phyloP scores from a whole-genome alignment of 1,140 invertebrate species.

The Neotoxoptera formosana region DNA sequence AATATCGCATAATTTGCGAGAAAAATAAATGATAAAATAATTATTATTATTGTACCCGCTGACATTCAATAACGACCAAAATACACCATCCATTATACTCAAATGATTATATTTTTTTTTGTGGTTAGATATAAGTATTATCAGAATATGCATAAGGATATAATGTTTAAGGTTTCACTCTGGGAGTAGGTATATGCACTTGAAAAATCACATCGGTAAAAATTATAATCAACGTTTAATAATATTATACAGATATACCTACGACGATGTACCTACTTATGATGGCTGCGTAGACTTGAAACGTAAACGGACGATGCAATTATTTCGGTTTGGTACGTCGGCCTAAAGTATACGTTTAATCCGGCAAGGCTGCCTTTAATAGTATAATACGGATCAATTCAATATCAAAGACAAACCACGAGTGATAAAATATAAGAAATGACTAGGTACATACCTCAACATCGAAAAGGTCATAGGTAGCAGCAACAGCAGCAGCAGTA shows the following conservation, averaged over 20 bases:
- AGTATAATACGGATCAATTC: background rate
- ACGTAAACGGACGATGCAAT: background rate
- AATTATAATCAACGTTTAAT: background rate
- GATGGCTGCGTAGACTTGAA: no score
- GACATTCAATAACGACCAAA: background rate
- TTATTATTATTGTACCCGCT: background rate
- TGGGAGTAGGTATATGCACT: no score
- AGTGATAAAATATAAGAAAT: background rate
- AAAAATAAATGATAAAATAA: slow-evolving; percentile 2
- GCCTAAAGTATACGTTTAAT: background rate
- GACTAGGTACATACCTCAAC: background rate
- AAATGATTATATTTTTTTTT: background rate
- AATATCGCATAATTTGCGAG: background rate
- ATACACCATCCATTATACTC: background rate
- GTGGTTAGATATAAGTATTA: background rate
- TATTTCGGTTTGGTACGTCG: background rate
- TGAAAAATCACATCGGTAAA: background rate
- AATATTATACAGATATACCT: no score
- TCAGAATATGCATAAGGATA: background rate
- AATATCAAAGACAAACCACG: background rate
- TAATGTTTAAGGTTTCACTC: background rate
- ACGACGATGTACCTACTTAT: no score
- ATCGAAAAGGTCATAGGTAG: background rate
- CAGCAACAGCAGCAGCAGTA: background rate
- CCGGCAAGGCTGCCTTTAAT: background rate